A percentile compares a stretch with the other conserved stretches of the same genome.
phyloP scores from a whole-genome alignment of 2,113 vertebrate species.

The Carassius auratus region DNA sequence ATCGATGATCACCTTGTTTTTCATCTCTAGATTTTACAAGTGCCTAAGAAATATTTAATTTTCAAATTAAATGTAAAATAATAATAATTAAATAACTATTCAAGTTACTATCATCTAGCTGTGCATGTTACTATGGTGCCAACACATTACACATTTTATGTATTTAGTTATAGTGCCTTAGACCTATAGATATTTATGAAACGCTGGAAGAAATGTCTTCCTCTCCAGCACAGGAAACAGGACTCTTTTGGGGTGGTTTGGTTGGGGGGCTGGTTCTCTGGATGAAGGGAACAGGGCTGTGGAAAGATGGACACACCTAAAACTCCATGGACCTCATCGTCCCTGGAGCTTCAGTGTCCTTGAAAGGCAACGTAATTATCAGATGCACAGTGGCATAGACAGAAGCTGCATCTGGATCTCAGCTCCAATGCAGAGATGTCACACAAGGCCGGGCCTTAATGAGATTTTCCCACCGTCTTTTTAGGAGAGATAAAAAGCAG shows the following conservation, averaged over 20 bases:
- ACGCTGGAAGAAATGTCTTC: conserved; percentile 33
- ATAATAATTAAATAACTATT: conserved; percentile 24
- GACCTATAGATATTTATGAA: conserved; percentile 37
- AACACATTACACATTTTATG: conserved; percentile 56
- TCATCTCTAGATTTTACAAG: conserved; percentile 45
- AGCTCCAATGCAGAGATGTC: conserved; percentile 55
- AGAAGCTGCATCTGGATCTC: conserved; percentile 50
- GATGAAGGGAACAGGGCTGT: background rate
- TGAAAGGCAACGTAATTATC: conserved; percentile 16
- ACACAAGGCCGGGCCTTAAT: conserved; percentile 73
- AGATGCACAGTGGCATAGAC: conserved; percentile 38
- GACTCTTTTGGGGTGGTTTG: conserved; percentile 2
- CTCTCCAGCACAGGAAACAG: conserved; percentile 26
- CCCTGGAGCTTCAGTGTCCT: conserved; percentile 5
- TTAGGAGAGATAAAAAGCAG: conserved; percentile 31
- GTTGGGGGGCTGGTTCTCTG: background rate
- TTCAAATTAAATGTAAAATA: background rate
- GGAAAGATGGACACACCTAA: background rate
- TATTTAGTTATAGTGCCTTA: conserved; percentile 49
- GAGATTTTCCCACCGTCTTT: conserved; percentile 28
- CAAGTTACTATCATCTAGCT: conserved; percentile 57
- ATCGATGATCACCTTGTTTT: conserved; percentile 48
- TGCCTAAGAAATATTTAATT: conserved; percentile 43
- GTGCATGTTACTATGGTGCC: conserved; percentile 69
- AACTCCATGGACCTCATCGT: conserved; percentile 1